Evolutionary conservation across 2,888 invertebrate genomes (phyloP).

Genomic region (Acleris cristana): DNA sequence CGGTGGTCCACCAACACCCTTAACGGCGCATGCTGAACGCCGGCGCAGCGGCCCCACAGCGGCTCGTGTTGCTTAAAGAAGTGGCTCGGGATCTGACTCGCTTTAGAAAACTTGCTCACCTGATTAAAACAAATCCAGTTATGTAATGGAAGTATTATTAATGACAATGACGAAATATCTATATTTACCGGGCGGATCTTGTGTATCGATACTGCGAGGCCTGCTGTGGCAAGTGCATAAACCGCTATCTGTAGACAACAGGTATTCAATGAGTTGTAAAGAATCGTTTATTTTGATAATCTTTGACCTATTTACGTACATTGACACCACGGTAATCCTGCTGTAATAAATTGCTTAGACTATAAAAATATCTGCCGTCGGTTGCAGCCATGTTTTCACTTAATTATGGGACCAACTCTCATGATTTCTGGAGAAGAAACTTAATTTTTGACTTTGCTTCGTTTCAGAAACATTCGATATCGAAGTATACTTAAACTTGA

Average conservation of each 20-base stretch:
- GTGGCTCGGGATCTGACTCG: slow-evolving; percentile 82
- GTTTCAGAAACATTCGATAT: slow-evolving; percentile 17
- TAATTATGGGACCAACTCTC: slow-evolving; percentile 48
- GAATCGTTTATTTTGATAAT: slow-evolving; percentile 33
- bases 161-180: slow-evolving; percentile 35
- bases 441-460: slow-evolving; percentile 6
- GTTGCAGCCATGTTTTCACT: slow-evolving; percentile 63
- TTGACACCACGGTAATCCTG: slow-evolving; percentile 79
- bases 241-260: slow-evolving; percentile 80
- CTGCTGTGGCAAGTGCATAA: slow-evolving; percentile 83
- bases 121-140: slow-evolving; percentile 61
- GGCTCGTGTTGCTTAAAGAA: slow-evolving; percentile 81
- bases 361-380: slow-evolving; percentile 62
- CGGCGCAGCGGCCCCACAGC: slow-evolving; percentile 76
- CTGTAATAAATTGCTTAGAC: slow-evolving; percentile 63
- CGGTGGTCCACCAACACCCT: slow-evolving; percentile 82
- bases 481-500: slow-evolving; percentile 40
- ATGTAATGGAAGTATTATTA: slow-evolving; percentile 62
- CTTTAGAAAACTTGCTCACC: slow-evolving; percentile 86
- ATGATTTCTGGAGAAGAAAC: slow-evolving; percentile 52
- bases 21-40: slow-evolving; percentile 79
- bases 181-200: slow-evolving; percentile 85
- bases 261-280: slow-evolving; percentile 41
- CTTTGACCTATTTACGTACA: slow-evolving; percentile 55
- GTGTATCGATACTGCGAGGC: slow-evolving; percentile 81